Conservation (phyloP, 30 jellyfish, hydroid and myxozoan species). For the Aurelia sp. region DNA sequence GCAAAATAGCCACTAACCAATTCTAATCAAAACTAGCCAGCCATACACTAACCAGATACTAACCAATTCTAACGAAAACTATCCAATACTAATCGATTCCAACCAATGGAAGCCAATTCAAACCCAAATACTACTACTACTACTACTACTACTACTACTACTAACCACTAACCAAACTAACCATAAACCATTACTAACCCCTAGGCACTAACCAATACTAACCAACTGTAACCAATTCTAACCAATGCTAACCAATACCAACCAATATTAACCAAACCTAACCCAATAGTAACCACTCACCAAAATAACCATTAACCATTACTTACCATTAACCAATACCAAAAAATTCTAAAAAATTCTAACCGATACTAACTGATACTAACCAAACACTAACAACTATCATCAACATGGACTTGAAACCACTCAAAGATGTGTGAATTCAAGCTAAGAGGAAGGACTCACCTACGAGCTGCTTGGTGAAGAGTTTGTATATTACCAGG, state of each 20-base stretch:
- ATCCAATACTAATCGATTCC: neutral
- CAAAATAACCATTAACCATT: slow-evolving; percentile 6
- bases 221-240: neutral
- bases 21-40: neutral
- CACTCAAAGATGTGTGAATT: too few species aligned
- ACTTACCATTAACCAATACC: neutral
- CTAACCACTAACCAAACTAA: neutral
- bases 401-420: too few species aligned
- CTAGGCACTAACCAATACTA: neutral
- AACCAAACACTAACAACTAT: too few species aligned
- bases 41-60: slow-evolving; percentile 24
- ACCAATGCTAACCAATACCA: neutral
- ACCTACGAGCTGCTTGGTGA: too few species aligned
- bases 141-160: too few species aligned
- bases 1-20: neutral
- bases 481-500: too few species aligned
- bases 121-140: too few species aligned
- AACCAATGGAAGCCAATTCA: neutral
- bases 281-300: slow-evolving; percentile 14
- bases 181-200: neutral
- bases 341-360: neutral
- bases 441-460: too few species aligned
- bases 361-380: neutral
- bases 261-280: neutral
- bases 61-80: neutral